These are phyloP conservation scores for Ichneumoninae sp. DNA, from an alignment of 2,888 invertebrate genomes.

Conservation along the genomic window DNA sequence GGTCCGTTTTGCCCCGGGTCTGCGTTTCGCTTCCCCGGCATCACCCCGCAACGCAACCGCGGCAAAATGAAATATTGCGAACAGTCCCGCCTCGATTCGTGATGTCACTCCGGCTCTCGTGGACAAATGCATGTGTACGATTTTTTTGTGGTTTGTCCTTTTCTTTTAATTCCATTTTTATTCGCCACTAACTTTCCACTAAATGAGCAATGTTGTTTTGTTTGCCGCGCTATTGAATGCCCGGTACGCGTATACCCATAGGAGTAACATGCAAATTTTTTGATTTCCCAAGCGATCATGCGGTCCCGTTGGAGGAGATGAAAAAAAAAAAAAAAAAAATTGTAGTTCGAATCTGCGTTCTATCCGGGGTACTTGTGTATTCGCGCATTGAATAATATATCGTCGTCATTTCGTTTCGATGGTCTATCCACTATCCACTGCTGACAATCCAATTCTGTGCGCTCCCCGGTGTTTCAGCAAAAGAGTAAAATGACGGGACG, in stretches of 20 bases:
- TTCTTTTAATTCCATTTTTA: no score
- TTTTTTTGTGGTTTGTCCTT: not conserved
- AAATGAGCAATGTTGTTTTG: conserved; percentile 52
- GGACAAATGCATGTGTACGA: not conserved
- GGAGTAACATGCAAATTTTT: conserved; percentile 51
- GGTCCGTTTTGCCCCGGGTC: no score
- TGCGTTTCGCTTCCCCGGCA: not conserved
- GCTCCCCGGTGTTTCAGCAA: conserved; percentile 7
- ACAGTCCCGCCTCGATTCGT: conserved; percentile 24
- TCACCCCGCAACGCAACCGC: not conserved
- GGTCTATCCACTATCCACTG: not conserved
- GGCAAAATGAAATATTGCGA: conserved; percentile 36
- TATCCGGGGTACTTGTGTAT: conserved; percentile 20
- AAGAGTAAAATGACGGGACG: conserved; percentile 29
- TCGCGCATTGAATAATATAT: conserved; percentile 56
- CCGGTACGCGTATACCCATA: not conserved
- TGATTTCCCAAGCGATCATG: conserved; percentile 61
- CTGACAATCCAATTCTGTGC: conserved; percentile 12
- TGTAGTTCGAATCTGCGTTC: conserved; percentile 14
- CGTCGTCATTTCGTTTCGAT: conserved; percentile 44
- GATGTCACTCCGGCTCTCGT: conserved; percentile 1
- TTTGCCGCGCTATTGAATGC: conserved; percentile 22
- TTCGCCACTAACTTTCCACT: conserved; percentile 33
- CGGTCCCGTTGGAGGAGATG: not conserved
- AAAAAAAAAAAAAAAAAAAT: conserved; percentile 15